Evolutionary conservation across 2,888 invertebrate genomes (phyloP).

Genomic region (Saturnia japonica): DNA sequence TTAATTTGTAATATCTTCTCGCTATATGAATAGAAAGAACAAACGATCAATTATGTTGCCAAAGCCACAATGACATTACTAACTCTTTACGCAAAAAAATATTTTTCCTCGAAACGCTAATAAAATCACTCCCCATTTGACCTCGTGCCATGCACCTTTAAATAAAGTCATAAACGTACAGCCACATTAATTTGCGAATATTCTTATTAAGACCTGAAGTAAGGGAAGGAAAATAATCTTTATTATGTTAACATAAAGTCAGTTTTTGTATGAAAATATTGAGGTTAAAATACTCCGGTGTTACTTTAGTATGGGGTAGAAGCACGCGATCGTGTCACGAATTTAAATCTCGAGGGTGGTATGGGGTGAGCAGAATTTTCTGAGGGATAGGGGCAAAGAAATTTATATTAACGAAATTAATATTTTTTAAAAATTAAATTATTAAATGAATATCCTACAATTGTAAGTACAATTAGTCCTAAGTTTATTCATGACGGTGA

Average conservation of each 20-base stretch:
- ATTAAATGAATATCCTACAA: neutral
- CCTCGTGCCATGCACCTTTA: constrained; percentile 19
- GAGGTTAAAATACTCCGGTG: constrained; percentile 23
- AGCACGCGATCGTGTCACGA: constrained; percentile 53
- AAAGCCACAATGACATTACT: neutral
- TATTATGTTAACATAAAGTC: constrained; percentile 28
- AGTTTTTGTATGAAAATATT: constrained; percentile 25
- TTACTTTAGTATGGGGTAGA: constrained; percentile 34
- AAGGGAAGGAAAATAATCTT: constrained; percentile 28
- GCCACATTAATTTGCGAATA: constrained; percentile 46
- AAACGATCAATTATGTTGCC: neutral
- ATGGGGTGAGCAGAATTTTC: constrained; percentile 14
- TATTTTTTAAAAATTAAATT: neutral
- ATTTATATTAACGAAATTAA: neutral
- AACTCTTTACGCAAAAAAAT: neutral
- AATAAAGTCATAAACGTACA: constrained; percentile 30
- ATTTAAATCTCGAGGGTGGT: constrained; percentile 31
- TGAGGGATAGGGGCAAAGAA: neutral
- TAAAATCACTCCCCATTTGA: constrained; percentile 19
- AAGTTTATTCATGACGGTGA: neutral
- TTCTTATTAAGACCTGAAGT: constrained; percentile 22
- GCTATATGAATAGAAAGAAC: too few species aligned
- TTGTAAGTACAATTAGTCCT: too few species aligned
- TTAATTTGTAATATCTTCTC: too few species aligned
- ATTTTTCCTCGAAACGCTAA: constrained; percentile 14